These are phyloP conservation scores for Ditylenchus dipsaci DNA, from an alignment of 1,140 invertebrate species.

Conservation along the genomic window DNA sequence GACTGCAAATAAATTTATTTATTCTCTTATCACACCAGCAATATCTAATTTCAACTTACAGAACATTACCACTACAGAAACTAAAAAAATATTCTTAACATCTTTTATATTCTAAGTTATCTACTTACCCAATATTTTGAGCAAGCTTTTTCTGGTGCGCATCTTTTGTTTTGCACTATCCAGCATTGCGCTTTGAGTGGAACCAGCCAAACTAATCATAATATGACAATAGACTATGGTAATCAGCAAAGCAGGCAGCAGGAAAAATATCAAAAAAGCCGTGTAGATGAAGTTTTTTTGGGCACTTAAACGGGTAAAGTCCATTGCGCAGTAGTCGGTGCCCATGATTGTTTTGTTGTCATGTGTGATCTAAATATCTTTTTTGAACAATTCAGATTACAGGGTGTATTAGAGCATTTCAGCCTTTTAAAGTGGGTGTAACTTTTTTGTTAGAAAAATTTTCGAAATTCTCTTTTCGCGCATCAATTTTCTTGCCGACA, in stretches of 20 bases:
- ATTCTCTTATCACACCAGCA: too few relatives aligned
- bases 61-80: slow-evolving; percentile 83
- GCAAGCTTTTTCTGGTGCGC: slow-evolving; percentile 26
- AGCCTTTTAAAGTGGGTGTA: too few relatives aligned
- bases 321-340: slow-evolving; percentile 52
- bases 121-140: slow-evolving; percentile 49
- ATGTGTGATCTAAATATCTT: slow-evolving; percentile 27
- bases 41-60: too few relatives aligned
- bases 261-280: slow-evolving; percentile 43
- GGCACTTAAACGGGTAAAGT: slow-evolving; percentile 29
- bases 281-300: slow-evolving; percentile 37
- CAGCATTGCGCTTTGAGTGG: slow-evolving; percentile 24
- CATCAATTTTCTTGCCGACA: too few relatives aligned
- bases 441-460: too few relatives aligned
- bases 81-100: slow-evolving; percentile 61
- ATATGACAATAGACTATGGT: slow-evolving; percentile 52
- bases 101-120: slow-evolving; percentile 34
- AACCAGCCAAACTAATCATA: slow-evolving; percentile 26
- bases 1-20: too few relatives aligned
- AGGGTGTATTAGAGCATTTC: too few relatives aligned
- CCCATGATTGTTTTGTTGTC: slow-evolving; percentile 31
- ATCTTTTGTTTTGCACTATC: slow-evolving; percentile 37
- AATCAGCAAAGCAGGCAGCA: slow-evolving; percentile 51
- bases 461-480: too few relatives aligned
- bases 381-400: too few relatives aligned